Evolutionary conservation across 2,113 vertebrate species (phyloP).

Genomic region (Mobula birostris): DNA sequence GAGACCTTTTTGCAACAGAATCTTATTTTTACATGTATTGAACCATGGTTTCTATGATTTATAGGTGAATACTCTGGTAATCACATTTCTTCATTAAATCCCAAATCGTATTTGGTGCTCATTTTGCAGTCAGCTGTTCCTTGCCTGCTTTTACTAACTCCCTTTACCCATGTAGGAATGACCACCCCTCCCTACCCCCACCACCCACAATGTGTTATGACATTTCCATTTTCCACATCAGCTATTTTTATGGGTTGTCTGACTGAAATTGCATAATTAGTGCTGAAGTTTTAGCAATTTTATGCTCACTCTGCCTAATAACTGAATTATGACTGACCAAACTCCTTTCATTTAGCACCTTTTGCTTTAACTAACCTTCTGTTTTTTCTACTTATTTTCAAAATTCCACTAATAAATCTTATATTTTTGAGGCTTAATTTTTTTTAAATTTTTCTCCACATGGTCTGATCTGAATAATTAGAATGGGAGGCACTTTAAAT

Average conservation of each 20-base stretch:
- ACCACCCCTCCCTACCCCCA: not conserved
- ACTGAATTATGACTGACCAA: not conserved
- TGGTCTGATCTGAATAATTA: not conserved
- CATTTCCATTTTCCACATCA: conserved; percentile 15
- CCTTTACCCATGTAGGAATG: not conserved
- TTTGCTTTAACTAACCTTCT: conserved; percentile 1
- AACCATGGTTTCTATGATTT: not conserved
- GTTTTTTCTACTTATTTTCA: not conserved
- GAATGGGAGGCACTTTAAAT: not conserved
- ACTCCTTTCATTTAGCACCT: not conserved
- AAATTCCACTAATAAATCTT: not conserved
- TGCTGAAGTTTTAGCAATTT: not conserved
- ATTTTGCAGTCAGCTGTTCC: not conserved
- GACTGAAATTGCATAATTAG: conserved; percentile 15
- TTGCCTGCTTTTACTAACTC: not conserved
- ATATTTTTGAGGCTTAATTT: not conserved
- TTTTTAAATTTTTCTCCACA: not conserved
- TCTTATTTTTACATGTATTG: too few species aligned
- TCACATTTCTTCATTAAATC: not conserved
- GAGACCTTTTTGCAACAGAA: not conserved
- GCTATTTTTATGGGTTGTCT: conserved; percentile 15
- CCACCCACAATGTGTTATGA: not conserved
- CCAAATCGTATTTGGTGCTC: not conserved
- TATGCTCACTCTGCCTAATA: conserved; percentile 6
- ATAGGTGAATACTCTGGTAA: not conserved